Evolutionary conservation across 2,113 vertebrate species (phyloP).

Genomic region (Burhinus bistriatus): DNA sequence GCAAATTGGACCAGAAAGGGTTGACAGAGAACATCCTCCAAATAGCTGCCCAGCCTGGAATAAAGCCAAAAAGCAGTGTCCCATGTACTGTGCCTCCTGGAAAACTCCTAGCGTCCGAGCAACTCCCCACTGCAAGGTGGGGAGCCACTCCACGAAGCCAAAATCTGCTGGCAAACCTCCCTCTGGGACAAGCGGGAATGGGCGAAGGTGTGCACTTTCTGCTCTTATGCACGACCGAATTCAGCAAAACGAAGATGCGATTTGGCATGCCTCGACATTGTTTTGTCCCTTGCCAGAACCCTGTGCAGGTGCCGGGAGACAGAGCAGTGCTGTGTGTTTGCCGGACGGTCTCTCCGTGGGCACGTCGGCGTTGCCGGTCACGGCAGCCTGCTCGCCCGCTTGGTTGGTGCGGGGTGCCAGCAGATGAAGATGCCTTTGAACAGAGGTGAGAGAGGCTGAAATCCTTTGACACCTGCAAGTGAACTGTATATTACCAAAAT

Average conservation of each 20-base stretch:
- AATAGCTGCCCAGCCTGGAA: background rate
- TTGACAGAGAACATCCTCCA: background rate
- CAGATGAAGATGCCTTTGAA: background rate
- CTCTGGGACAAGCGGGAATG: background rate
- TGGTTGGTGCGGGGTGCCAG: rapidly evolving
- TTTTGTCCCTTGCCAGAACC: background rate
- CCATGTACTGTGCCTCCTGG: background rate
- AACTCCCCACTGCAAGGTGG: background rate
- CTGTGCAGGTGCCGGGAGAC: rapidly evolving
- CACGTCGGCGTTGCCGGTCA: rapidly evolving
- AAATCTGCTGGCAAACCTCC: background rate
- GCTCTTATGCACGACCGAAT: background rate
- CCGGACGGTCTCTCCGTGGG: rapidly evolving
- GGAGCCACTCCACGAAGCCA: background rate
- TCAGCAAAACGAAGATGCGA: background rate
- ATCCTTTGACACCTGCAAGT: background rate
- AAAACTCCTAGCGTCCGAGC: background rate
- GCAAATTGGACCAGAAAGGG: background rate
- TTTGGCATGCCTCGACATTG: rapidly evolving
- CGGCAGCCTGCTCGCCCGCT: background rate
- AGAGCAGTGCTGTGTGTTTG: rapidly evolving
- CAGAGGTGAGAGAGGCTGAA: background rate
- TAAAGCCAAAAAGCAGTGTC: background rate
- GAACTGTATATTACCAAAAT: background rate
- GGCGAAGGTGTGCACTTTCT: rapidly evolving